Percentiles rank a stretch among this genome's conserved stretches.
Conservation (phyloP, 2,113 vertebrate species). For the Strix aluco region DNA sequence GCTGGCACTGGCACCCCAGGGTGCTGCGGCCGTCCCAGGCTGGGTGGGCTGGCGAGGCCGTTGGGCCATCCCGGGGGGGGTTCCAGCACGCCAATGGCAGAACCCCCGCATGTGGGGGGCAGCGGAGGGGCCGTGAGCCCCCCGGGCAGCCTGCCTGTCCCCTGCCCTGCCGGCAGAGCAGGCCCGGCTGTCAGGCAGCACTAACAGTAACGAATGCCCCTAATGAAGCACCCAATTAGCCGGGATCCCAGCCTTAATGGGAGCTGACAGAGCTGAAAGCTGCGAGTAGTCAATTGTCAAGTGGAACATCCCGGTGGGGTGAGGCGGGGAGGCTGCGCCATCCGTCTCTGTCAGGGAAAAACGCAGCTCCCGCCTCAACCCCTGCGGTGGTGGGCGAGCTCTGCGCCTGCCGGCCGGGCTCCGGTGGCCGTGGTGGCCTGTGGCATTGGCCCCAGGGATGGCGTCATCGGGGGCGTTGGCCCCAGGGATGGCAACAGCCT, state of each 20-base stretch:
- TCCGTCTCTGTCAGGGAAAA: slow-evolving; percentile 59
- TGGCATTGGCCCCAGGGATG: neutral
- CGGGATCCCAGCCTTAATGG: slow-evolving; percentile 59
- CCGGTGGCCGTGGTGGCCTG: fast-evolving
- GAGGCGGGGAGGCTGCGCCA: slow-evolving; percentile 28
- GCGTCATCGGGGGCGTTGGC: neutral
- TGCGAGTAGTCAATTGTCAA: slow-evolving; percentile 52
- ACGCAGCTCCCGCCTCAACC: neutral
- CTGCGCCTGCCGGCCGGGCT: fast-evolving
- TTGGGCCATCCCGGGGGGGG: fast-evolving
- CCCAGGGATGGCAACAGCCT: too few species aligned
- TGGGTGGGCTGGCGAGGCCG: too few species aligned
- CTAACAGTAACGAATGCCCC: slow-evolving; percentile 61
- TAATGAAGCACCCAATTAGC: slow-evolving; percentile 72
- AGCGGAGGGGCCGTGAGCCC: neutral
- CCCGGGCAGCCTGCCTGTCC: neutral
- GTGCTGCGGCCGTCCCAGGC: neutral
- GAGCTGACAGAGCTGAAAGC: slow-evolving; percentile 67
- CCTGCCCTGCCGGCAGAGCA: neutral
- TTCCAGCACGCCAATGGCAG: too few species aligned
- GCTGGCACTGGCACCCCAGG: fast-evolving
- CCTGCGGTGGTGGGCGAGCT: neutral
- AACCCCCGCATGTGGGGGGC: neutral
- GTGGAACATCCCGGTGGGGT: slow-evolving; percentile 52
- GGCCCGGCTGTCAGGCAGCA: slow-evolving; percentile 27